Base-by-base conservation (phyloP, 2,888 invertebrate genomes). In the Anorthoa munda region DNA sequence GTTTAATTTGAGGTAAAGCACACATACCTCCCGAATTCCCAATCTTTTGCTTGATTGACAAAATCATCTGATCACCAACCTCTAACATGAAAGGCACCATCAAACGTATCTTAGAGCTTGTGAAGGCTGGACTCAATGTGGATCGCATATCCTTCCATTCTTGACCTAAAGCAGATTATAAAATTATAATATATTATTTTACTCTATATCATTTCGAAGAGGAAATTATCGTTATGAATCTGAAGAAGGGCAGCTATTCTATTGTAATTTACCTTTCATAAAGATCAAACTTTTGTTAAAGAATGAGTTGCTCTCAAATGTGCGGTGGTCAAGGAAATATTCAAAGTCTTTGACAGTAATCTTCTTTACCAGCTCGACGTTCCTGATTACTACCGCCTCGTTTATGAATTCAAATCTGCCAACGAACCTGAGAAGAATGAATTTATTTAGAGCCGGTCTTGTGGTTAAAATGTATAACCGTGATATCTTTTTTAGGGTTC, bases 311-410 rank as follows among this genome's bases (percentile, higher is more conserved):
- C 2, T 15, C 2, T 7, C 48, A 17, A 17, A 48, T 48, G 17
- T 48, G 4, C 48, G 92, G 85, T 96, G 97, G 87, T 97, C 96
- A 0, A 93, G 72, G 80, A 97, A 97, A 79, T 96, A 88, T 67
- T 97, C 97, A 70, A 97, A 97, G 81, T 97, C 97, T 80, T 97
- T 97, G 2, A 97, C 91, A 0, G 94, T 89, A 9, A 97, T 91
- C 66, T 93, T 92, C 45, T 97, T 97, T 0, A 97, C 69, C 17
- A 97, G 73, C 31, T 97, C 97, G 0, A 96, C 87, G 84, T 97
- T 97, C 2, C 92, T 91, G 18, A 97, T 75, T 50, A 96, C 75
- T 2, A 95, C 63, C 1, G 92, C 18, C 0, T 96, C 95, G 0
- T 79, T 90, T 0, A 91, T 74, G 45, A 96, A 92, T 79, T 96